Conservation (phyloP, 2,797 vertebrate species). For the Phrynocephalus forsythii region DNA sequence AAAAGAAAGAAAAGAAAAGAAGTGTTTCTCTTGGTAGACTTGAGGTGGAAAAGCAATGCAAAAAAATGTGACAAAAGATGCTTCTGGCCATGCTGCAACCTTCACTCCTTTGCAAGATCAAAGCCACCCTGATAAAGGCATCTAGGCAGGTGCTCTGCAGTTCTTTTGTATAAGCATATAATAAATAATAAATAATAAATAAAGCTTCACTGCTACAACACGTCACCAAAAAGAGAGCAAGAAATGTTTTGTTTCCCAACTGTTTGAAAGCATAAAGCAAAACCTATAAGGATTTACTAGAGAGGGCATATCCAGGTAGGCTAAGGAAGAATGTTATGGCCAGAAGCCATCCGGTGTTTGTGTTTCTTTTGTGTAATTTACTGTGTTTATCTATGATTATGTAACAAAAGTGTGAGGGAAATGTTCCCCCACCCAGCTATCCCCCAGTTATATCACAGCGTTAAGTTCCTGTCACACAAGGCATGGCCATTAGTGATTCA, state of each 20-base stretch:
- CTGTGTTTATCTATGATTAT: too few species aligned
- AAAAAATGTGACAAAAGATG: constrained; percentile 12
- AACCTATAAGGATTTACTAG: background rate
- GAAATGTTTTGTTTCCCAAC: constrained; percentile 3
- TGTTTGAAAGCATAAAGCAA: background rate
- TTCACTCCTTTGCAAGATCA: constrained; percentile 22
- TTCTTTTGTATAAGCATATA: constrained; percentile 8
- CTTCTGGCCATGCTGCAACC: constrained; percentile 27
- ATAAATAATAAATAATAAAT: constrained; percentile 20
- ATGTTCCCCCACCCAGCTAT: too few species aligned
- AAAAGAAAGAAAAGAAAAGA: background rate
- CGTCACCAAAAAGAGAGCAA: constrained; percentile 12
- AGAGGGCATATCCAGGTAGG: background rate
- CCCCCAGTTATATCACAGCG: too few species aligned
- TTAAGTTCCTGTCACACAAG: too few species aligned
- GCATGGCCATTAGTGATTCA: too few species aligned
- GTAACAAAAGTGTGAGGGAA: too few species aligned
- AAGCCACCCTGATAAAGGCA: constrained; percentile 43
- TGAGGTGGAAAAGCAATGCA: constrained; percentile 31
- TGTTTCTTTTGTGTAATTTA: too few species aligned
- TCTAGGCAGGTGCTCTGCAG: background rate
- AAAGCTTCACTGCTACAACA: fast-evolving
- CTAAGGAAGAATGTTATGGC: background rate
- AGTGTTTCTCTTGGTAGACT: background rate
- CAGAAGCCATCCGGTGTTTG: too few species aligned